A percentile compares a stretch with the other conserved stretches of the same genome.
Conservation (phyloP, 2,888 invertebrate genomes). For the Dryomyza anilis region DNA sequence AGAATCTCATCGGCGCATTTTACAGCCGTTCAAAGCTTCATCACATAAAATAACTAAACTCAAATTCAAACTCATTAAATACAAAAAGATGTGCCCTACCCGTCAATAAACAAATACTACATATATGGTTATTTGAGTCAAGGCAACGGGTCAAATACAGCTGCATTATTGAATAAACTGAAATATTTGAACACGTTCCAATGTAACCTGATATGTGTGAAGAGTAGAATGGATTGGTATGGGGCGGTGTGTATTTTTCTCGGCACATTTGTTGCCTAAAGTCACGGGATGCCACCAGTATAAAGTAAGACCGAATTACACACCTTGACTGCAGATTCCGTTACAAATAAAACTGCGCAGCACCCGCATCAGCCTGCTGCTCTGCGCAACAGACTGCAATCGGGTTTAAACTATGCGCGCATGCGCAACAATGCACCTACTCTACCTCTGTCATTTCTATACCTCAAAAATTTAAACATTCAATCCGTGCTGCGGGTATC, state of each 20-base stretch:
- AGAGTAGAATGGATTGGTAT: too few species aligned
- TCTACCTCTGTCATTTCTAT: too few species aligned
- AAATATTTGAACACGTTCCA: slow-evolving; percentile 15
- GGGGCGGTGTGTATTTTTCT: too few species aligned
- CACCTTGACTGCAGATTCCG: too few species aligned
- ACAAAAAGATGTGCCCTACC: background rate
- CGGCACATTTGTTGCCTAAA: too few species aligned
- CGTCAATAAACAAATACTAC: background rate
- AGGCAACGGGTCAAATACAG: slow-evolving; percentile 18
- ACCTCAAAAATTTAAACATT: background rate
- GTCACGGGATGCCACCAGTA: too few species aligned
- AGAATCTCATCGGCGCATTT: background rate
- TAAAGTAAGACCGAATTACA: too few species aligned
- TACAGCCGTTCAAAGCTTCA: background rate
- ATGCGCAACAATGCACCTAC: background rate
- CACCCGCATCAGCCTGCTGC: background rate
- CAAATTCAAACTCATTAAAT: slow-evolving; percentile 1
- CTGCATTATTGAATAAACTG: slow-evolving; percentile 19
- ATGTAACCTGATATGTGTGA: slow-evolving; percentile 7
- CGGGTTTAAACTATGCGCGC: background rate
- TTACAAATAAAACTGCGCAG: background rate
- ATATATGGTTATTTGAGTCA: too few species aligned
- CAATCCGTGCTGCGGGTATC: slow-evolving; percentile 6
- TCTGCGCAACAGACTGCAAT: background rate
- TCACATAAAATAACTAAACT: background rate